These are phyloP conservation scores for Microplitis manilae DNA, from an alignment of 2,888 invertebrate genomes.

Conservation along the genomic window DNA sequence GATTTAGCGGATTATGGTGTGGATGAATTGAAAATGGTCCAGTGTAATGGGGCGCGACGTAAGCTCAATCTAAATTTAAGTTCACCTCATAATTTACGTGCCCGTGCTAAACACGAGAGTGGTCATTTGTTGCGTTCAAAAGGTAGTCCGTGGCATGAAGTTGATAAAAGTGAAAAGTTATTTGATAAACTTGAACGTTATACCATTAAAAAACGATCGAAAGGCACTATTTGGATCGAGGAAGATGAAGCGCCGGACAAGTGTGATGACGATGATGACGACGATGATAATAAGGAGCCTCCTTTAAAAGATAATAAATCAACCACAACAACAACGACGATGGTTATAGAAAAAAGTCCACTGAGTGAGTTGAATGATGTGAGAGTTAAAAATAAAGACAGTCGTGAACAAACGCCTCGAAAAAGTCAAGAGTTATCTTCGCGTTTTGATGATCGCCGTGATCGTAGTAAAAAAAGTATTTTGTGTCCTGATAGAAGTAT, in stretches of 20 bases:
- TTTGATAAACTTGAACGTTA: slow-evolving; percentile 67
- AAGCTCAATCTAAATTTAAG: slow-evolving; percentile 64
- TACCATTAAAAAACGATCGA: slow-evolving; percentile 68
- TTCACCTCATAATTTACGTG: slow-evolving; percentile 67
- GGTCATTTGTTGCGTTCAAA: slow-evolving; percentile 68
- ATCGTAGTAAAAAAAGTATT: slow-evolving; percentile 23
- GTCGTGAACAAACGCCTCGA: slow-evolving; percentile 38
- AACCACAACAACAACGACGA: background rate
- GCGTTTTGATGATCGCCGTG: slow-evolving; percentile 46
- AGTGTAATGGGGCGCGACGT: slow-evolving; percentile 67
- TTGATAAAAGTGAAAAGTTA: slow-evolving; percentile 62
- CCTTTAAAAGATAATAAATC: background rate
- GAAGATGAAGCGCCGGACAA: slow-evolving; percentile 62
- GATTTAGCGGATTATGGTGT: slow-evolving; percentile 58
- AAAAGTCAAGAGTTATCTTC: slow-evolving; percentile 45
- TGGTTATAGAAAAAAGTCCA: slow-evolving; percentile 37
- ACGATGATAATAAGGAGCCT: slow-evolving; percentile 42
- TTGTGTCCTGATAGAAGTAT: slow-evolving; percentile 19
- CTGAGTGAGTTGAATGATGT: slow-evolving; percentile 42
- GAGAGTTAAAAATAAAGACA: slow-evolving; percentile 43
- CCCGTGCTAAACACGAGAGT: slow-evolving; percentile 68
- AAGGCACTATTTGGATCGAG: slow-evolving; percentile 70
- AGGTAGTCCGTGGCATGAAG: slow-evolving; percentile 66
- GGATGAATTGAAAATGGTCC: slow-evolving; percentile 67
- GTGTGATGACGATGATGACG: slow-evolving; percentile 52